These are phyloP conservation scores for Heptranchias perlo DNA, from an alignment of 2,113 vertebrate species.

Conservation along the genomic window DNA sequence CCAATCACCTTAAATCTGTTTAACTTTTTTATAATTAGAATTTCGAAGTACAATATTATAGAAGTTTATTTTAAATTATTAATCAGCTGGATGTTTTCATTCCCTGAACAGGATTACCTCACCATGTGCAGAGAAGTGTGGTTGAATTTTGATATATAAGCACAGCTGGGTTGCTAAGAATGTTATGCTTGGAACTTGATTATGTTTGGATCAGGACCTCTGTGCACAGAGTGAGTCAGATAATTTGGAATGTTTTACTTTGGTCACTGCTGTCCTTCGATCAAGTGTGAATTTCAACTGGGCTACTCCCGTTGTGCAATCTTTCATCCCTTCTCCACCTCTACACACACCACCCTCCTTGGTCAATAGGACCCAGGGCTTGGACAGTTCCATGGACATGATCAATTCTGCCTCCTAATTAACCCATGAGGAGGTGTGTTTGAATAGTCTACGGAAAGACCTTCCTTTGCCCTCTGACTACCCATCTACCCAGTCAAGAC, in stretches of 20 bases:
- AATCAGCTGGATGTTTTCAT: constrained; percentile 17
- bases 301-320: background rate
- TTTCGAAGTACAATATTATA: background rate
- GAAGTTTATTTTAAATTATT: background rate
- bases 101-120: constrained; percentile 29
- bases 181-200: constrained; percentile 26
- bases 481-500: background rate
- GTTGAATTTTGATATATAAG: constrained; percentile 5
- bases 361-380: background rate
- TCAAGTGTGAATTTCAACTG: background rate
- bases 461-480: background rate
- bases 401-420: background rate
- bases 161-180: background rate
- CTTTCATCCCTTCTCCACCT: background rate
- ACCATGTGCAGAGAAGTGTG: background rate
- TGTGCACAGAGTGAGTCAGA: background rate
- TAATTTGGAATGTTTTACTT: background rate
- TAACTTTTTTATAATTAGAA: constrained; percentile 17
- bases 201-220: background rate
- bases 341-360: background rate
- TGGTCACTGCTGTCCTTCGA: background rate
- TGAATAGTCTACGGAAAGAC: too few relatives aligned
- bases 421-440: background rate
- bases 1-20: too few relatives aligned
- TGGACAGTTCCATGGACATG: background rate